Evolutionary conservation across 2,888 invertebrate species (phyloP).

Genomic region (Orchesellides sinensis): DNA sequence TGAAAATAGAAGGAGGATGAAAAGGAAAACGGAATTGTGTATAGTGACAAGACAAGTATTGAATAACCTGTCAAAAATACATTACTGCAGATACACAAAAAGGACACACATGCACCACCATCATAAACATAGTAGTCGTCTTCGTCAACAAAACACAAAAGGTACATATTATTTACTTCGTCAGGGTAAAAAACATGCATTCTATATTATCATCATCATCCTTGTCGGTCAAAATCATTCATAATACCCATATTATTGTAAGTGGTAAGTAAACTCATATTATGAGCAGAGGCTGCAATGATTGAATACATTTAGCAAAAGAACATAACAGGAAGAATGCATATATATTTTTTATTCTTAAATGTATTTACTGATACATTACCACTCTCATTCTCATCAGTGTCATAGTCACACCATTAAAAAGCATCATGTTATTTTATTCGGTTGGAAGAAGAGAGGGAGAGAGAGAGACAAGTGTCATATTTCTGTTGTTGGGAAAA

Average conservation of each 20-base stretch:
- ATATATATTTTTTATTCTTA: too few species aligned
- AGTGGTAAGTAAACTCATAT: too few species aligned
- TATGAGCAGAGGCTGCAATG: too few species aligned
- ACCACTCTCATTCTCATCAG: conserved; percentile 11
- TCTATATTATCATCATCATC: conserved; percentile 16
- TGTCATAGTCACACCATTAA: not conserved
- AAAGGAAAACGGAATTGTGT: too few species aligned
- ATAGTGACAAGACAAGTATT: conserved; percentile 47
- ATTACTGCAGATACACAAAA: conserved; percentile 53
- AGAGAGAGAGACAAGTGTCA: conserved; percentile 40
- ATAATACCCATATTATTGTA: not conserved
- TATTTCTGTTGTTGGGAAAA: conserved; percentile 39
- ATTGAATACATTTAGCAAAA: too few species aligned
- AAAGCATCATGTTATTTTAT: not conserved
- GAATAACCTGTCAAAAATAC: conserved; percentile 61
- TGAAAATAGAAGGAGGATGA: not conserved
- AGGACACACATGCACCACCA: conserved; percentile 14
- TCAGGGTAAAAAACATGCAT: not conserved
- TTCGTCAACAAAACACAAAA: conserved; percentile 21
- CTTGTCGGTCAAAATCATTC: conserved; percentile 24
- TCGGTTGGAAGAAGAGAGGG: conserved; percentile 14
- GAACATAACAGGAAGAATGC: too few species aligned
- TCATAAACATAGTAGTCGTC: too few species aligned
- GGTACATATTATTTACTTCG: not conserved
- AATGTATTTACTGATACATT: too few species aligned